Evolutionary conservation across 2,797 vertebrate species (phyloP).

Genomic region (Sternarchorhynchus goeldii): DNA sequence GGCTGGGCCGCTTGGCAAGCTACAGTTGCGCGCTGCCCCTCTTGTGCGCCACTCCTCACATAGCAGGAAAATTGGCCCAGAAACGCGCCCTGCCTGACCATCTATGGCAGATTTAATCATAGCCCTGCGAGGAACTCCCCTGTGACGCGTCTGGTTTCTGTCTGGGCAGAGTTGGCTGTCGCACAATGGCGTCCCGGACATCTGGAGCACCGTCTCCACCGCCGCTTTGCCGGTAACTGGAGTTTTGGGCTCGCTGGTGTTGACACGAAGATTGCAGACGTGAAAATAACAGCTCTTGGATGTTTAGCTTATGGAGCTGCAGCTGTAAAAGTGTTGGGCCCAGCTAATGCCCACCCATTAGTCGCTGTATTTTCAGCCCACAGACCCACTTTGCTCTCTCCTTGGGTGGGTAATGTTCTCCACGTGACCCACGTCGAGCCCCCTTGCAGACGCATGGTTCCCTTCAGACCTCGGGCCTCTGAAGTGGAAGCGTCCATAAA

Average conservation of each 20-base stretch:
- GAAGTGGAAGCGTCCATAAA: conserved; percentile 28
- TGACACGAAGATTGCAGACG: conserved; percentile 51
- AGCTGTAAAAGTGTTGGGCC: conserved; percentile 40
- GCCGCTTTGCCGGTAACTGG: conserved; percentile 51
- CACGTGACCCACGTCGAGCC: too few species aligned
- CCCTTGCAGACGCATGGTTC: neutral
- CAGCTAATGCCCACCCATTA: conserved; percentile 30
- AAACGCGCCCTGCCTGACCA: conserved; percentile 56
- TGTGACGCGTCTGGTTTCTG: conserved; percentile 67
- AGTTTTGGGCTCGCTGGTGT: conserved; percentile 45
- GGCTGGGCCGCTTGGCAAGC: conserved; percentile 51
- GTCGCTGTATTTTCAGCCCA: conserved; percentile 2
- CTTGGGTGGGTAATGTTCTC: conserved; percentile 14
- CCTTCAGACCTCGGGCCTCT: conserved; percentile 13
- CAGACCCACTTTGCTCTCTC: conserved; percentile 12
- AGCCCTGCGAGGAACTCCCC: conserved; percentile 62
- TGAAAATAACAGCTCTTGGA: conserved; percentile 55
- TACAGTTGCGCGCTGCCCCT: conserved; percentile 42
- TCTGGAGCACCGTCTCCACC: conserved; percentile 53
- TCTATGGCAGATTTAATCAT: conserved; percentile 66
- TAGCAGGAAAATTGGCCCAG: conserved; percentile 57
- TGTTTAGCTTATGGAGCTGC: conserved; percentile 42
- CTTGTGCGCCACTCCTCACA: conserved; percentile 51
- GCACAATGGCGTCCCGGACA: conserved; percentile 58
- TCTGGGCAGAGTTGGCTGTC: conserved; percentile 59